Base-by-base conservation (phyloP, 1,140 invertebrate genomes). In the Lineus longissimus region DNA sequence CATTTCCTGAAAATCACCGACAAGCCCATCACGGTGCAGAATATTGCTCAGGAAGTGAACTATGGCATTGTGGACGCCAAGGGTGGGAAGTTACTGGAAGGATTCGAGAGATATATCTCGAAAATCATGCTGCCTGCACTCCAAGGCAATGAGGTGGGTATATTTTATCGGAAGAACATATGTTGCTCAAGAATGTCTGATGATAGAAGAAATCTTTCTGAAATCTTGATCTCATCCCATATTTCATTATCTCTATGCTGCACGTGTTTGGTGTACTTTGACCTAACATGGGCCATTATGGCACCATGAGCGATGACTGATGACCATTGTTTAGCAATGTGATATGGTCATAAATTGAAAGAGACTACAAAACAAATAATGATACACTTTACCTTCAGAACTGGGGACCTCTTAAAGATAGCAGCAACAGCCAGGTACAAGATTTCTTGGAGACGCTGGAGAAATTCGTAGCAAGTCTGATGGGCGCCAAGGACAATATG, bases 91-190 rank as follows among this genome's bases (percentile, higher is more conserved):
- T 82, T 95, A 40, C 88, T 95, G 45, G 89, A 91, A 0, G 90
- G 91, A 0, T 88, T 96, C 63, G 91, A 94, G 74, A 86, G 91
- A 60, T 88, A 93, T 2, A 87, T 96, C 70, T 90, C 94, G 66
- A 87, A 89, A 69, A 90, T 97, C n/a, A 93, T 93, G 67, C 91
- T 84, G 31, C 83, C 83, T 17, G 73, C 75, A 1, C 70, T 84
- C 65, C 74, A 73, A 62, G 69, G 88, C 63, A 85, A 79, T 29
- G 80, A 81, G 73, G 80, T 79, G 63, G 51, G 62, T 36, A 31
- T 17, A 29, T 36, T 36, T 7, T 36, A n/a, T n/a, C n/a, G n/a
- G n/a, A n/a, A n/a, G n/a, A n/a, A n/a, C n/a, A n/a, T n/a, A n/a
- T n/a, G n/a, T n/a, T n/a, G n/a, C n/a, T n/a, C n/a, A n/a, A n/a